A percentile compares a stretch with the other conserved stretches of the same genome.
phyloP scores from a whole-genome alignment of 2,888 invertebrate genomes.

The Arctia plantaginis region DNA sequence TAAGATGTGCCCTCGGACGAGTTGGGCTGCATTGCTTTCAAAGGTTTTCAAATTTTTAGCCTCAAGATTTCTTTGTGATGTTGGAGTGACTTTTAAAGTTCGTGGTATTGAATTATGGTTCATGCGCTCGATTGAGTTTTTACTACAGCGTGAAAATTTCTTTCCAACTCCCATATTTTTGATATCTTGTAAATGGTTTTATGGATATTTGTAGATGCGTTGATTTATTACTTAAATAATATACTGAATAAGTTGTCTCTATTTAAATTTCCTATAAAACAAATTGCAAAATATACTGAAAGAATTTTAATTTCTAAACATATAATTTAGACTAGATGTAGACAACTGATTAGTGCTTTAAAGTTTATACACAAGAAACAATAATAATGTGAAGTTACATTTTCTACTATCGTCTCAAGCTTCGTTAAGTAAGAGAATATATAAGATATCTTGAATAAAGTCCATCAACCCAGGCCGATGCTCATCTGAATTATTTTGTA shows the following conservation, averaged over 20 bases:
- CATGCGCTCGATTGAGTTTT: constrained; percentile 72
- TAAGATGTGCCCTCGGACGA: constrained; percentile 71
- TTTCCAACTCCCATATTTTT: constrained; percentile 34
- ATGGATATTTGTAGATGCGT: constrained; percentile 18
- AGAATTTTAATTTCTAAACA: background rate
- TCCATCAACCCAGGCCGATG: background rate
- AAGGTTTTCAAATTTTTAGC: constrained; percentile 72
- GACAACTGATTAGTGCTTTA: background rate
- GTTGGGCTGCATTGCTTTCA: constrained; percentile 69
- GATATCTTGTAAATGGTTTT: constrained; percentile 20
- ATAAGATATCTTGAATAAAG: background rate
- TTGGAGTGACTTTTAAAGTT: constrained; percentile 74
- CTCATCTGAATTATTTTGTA: background rate
- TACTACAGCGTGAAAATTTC: constrained; percentile 48
- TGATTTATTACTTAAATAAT: constrained; percentile 42
- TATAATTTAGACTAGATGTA: background rate
- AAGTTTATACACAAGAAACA: background rate
- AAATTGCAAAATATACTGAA: background rate
- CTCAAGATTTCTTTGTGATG: constrained; percentile 68
- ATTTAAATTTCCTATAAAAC: background rate
- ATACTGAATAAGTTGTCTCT: constrained; percentile 22
- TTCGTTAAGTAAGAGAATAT: background rate
- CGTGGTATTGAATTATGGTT: constrained; percentile 74
- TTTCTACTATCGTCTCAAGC: background rate
- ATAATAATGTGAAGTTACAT: background rate